Evolutionary conservation across 2,113 vertebrate genomes (phyloP).

Genomic region (Chloropsis hardwickii): DNA sequence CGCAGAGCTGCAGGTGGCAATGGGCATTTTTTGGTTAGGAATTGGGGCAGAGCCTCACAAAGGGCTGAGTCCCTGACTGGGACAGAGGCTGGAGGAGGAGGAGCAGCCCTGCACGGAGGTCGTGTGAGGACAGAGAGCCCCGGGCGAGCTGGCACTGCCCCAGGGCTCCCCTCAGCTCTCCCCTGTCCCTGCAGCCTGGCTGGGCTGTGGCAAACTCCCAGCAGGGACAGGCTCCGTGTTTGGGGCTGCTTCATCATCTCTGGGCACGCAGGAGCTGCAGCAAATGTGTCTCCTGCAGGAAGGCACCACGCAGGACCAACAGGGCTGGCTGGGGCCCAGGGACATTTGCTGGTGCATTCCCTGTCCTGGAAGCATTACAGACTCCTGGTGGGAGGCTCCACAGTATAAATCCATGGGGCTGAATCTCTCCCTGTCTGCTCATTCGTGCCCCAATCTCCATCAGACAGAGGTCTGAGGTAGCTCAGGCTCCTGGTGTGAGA

Average conservation of each 20-base stretch:
- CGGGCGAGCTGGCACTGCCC: background rate
- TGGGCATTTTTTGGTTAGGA: accelerated
- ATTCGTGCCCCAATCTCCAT: background rate
- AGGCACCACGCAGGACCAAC: background rate
- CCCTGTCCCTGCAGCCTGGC: background rate
- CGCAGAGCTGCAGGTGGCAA: accelerated
- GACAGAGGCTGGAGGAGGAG: accelerated
- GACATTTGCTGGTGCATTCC: background rate
- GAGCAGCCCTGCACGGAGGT: background rate
- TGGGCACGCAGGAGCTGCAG: accelerated
- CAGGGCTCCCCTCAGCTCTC: background rate
- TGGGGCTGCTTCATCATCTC: background rate
- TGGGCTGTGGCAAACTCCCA: accelerated
- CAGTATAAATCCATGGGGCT: accelerated
- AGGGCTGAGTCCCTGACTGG: accelerated
- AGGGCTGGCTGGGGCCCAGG: background rate
- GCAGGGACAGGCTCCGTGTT: accelerated
- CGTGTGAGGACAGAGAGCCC: background rate
- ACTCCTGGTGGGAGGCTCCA: background rate
- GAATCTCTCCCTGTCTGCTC: background rate
- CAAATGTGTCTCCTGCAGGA: accelerated
- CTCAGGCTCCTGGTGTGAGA: background rate
- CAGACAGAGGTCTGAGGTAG: background rate
- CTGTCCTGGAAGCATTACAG: background rate
- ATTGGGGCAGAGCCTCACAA: accelerated